Base-by-base conservation (phyloP, 1,140 invertebrate species). In the Oscheius sp. region DNA sequence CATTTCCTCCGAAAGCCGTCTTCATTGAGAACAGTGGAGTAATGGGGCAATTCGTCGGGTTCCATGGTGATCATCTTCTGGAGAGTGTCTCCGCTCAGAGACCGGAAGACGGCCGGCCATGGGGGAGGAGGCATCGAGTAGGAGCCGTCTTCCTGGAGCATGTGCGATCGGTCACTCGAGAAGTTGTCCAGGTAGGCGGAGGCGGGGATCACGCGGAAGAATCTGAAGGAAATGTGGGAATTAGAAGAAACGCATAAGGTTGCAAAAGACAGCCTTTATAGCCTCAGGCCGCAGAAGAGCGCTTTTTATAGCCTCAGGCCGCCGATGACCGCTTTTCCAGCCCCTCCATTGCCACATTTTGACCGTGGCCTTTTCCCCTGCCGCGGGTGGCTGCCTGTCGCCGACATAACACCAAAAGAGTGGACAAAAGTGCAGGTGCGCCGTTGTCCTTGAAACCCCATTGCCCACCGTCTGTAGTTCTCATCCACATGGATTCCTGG, bases 161-260 rank as follows among this genome's bases (percentile, higher is more conserved):
- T 69, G 36, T 69, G 68, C 18, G 26, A 61, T 28, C 68, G 68
- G 28, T 69, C 55, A n/a, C 45, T 58, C n/a, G 68, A 69, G 31
- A 69, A 34, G 3, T 31, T 10, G 4, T 31, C 13, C 3, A 69
- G 52, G 29, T 61, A 69, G 1, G n/a, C 34, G 2, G 3, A 3
- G 3, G 45, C 52, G 2, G 55, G 68, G 15, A 69, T 61, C 26
- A 69, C 38, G 18, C 68, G 68, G 31, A 69, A 69, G 26, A 55
- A 34, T 31, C 66, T 68, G 66, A 20, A 58, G 42, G 28, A 32
- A 35, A 38, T 28, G 34, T n/a, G 26, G 23, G 13, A 45, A 62
- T 36, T 36, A 7, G 32, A 2, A 65, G 31, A 55, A 65, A 42
- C n/a, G 23, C 10, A n/a, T 65, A n/a, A n/a, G n/a, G n/a, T n/a